These are phyloP conservation scores for Phalangium opilio DNA, from an alignment of 2,888 invertebrate species.

Conservation along the genomic window DNA sequence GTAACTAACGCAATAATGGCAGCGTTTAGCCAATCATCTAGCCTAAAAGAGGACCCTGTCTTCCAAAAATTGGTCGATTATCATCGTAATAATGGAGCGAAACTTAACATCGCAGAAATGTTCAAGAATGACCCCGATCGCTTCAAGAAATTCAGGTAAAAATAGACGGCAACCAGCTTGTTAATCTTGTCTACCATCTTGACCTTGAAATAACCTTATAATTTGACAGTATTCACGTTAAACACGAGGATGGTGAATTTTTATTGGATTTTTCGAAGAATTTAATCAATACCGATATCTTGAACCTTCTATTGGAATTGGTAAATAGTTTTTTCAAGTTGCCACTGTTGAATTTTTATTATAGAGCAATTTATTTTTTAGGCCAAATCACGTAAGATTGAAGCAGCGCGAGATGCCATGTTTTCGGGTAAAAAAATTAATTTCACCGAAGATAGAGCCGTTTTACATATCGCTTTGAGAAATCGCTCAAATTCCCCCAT, in stretches of 20 bases:
- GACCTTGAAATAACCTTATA: not conserved
- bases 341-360: too few species aligned
- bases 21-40: not conserved
- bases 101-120: constrained; percentile 63
- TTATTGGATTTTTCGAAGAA: constrained; percentile 96
- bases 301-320: constrained; percentile 59
- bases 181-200: not conserved
- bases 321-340: constrained; percentile 34
- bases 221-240: constrained; percentile 4
- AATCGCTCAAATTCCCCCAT: constrained; percentile 67
- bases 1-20: not conserved
- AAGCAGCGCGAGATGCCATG: constrained; percentile 77
- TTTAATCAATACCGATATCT: constrained; percentile 59
- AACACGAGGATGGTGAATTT: constrained; percentile 61
- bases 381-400: constrained; percentile 60
- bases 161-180: not conserved
- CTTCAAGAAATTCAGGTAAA: constrained; percentile 77
- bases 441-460: constrained; percentile 90
- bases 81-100: constrained; percentile 51
- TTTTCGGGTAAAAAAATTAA: constrained; percentile 87
- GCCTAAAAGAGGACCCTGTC: constrained; percentile 46
- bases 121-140: constrained; percentile 65
- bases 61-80: constrained; percentile 61
- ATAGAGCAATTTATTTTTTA: constrained; percentile 28
- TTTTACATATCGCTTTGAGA: constrained; percentile 83